phyloP scores from a whole-genome alignment of 1,140 invertebrate genomes.

The Pseudomyrmex pallidus region DNA sequence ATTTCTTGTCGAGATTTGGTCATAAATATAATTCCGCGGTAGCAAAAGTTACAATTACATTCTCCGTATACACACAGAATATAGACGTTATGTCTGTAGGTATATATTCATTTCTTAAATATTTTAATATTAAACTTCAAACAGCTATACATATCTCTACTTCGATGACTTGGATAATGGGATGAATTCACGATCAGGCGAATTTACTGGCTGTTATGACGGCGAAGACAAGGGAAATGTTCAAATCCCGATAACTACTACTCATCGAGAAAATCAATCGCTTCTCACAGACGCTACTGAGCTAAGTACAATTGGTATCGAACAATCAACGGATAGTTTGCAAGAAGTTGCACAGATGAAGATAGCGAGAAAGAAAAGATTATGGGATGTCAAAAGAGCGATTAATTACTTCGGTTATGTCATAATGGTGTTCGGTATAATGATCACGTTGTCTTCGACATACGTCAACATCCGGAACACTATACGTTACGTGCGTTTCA shows the following conservation, averaged over 20 bases:
- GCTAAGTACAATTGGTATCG: slow-evolving; percentile 10
- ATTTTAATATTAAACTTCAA: slow-evolving; percentile 29
- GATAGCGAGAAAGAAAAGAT: neutral
- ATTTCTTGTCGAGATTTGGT: neutral
- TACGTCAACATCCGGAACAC: slow-evolving; percentile 88
- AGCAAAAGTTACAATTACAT: no score
- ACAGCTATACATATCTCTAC: slow-evolving; percentile 78
- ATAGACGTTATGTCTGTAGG: no score
- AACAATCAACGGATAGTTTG: neutral
- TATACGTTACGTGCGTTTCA: slow-evolving; percentile 86
- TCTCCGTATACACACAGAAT: no score
- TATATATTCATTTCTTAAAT: neutral
- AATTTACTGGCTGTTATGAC: neutral
- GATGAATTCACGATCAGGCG: neutral
- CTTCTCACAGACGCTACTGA: slow-evolving; percentile 70
- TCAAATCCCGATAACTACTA: slow-evolving; percentile 4
- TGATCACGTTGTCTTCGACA: slow-evolving; percentile 86
- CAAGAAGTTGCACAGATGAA: neutral
- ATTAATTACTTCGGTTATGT: slow-evolving; percentile 83
- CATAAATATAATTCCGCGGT: no score
- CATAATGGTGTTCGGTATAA: slow-evolving; percentile 86
- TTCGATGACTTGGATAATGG: slow-evolving; percentile 75
- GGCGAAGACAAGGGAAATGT: neutral
- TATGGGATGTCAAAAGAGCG: slow-evolving; percentile 60
- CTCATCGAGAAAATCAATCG: neutral